Base-by-base conservation (phyloP, 1,140 invertebrate genomes). In the Atta texana region DNA sequence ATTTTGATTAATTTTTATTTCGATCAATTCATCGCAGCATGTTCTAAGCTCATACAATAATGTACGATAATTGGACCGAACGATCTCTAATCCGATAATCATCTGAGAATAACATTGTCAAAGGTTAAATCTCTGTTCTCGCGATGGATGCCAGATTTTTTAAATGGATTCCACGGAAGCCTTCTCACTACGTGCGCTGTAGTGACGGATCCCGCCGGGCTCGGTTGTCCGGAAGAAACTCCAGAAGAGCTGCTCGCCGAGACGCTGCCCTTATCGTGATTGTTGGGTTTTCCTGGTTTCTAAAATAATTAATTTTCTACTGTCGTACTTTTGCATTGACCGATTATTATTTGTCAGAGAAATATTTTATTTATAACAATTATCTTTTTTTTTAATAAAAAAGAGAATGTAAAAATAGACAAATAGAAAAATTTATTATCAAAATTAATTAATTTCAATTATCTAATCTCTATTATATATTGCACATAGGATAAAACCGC, bases 121-220 rank as follows among this genome's bases (percentile, higher is more conserved):
- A 95, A 96, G 0, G 94, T 95, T 63, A 96, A 93, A 86, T 96
- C 96, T 87, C 96, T 95, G 71, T 95, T 96, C 69, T 96, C 96
- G 63, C 96, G 94, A 49, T 96, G 96, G 24, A 92, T 93, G 4
- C 94, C 93, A 16, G 96, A 95, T 77, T 96, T 95, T 92, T 96
- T 96, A 91, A 97, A 97, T 0, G 96, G 96, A 93, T 97, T 97
- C 97, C 97, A 97, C 2, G 96, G 96, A 53, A 96, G 94, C 84
- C 96, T 95, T 85, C 95, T 96, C 3, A 95, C 94, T 18, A 96
- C 95, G 61, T 96, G 96, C 85, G 96, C 96, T 44, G 96, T 96
- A n/a, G 96, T 95, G 53, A 96, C 95, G 6, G 96, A 96, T 80
- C 96, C 96, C 14, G 96, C 95, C 3, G 96, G 96, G 93, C 96